Evolutionary conservation across 2,113 vertebrate species (phyloP).

Genomic region (Carollia perspicillata): DNA sequence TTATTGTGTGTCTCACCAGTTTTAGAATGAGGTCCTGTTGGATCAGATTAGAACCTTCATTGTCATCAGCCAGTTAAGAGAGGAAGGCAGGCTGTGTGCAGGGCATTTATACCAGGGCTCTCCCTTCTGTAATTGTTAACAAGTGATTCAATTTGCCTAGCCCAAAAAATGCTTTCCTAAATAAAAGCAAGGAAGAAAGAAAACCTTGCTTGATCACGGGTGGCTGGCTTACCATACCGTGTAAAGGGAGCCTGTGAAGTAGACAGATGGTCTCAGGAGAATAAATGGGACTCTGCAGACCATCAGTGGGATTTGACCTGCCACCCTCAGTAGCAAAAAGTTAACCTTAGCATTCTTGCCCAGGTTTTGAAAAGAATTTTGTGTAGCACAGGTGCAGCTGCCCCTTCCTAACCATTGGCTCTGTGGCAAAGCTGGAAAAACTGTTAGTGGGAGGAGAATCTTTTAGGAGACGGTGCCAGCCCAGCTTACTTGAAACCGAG

Average conservation of each 20-base stretch:
- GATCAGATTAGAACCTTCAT: conserved; percentile 45
- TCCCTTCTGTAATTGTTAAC: conserved; percentile 13
- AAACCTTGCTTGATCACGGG: neutral
- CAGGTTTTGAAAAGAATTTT: conserved; percentile 19
- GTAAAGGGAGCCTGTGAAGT: neutral
- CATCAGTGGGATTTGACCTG: conserved; percentile 49
- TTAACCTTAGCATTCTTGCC: conserved; percentile 11
- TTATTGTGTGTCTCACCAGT: conserved; percentile 44
- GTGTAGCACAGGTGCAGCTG: neutral
- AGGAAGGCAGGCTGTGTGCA: conserved; percentile 15
- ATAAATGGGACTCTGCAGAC: conserved; percentile 16
- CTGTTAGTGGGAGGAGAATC: neutral
- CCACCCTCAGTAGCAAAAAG: neutral
- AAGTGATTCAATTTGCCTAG: conserved; percentile 9
- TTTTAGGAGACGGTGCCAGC: neutral
- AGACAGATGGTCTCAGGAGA: conserved; percentile 51
- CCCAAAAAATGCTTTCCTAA: conserved; percentile 16
- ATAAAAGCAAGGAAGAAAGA: conserved; percentile 10
- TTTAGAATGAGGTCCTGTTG: conserved; percentile 52
- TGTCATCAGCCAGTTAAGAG: conserved; percentile 33
- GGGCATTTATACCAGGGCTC: conserved; percentile 10
- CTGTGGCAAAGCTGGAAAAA: conserved; percentile 1
- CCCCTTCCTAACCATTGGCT: neutral
- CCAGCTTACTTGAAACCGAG: neutral
- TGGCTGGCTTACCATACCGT: neutral